Evolutionary conservation across 1,140 invertebrate genomes (phyloP), one percentile per base, ranked within the genome.

Genomic region (Diachasma alloeum): DNA sequence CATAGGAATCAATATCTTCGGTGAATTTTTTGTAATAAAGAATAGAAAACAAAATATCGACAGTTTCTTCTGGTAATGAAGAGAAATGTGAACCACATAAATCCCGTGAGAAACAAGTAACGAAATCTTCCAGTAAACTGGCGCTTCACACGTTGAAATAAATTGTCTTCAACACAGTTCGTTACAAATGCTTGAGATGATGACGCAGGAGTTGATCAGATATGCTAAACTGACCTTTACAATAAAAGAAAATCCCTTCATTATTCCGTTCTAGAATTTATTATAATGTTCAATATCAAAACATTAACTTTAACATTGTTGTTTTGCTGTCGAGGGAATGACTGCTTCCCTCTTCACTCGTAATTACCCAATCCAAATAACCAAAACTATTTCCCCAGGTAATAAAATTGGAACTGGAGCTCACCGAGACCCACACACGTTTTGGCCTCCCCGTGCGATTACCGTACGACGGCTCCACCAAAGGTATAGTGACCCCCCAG

Each of bases 381-480:
- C n/a, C 48, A 53, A 53, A 53, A 15, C 48, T 53, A 13, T 53
- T 0, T 17, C 48, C n/a, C 10, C 79, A 94, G 93, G 92, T 94
- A 39, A 93, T 94, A 67, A 91, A 92, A 73, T 85, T 95, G 74
- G 94, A 95, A 81, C 90, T 92, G 63, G 92, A 94, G 80, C 88
- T 95, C 74, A 91, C 94, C 79, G 96, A 97, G 83, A 96, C 95
- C 0, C 96, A 97, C 85, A 93, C 94, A 83, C 94, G 93, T 85
- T 96, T 96, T 22, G 97, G 96, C 15, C 91, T 98, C 37, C 96
- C 96, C 0, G 93, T 96, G 17, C 92, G 93, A 79, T 89, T 97
- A 80, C 95, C 96, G 13, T 95, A 96, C 82, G 95, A 96, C 81
- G 93, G 92, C 69, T 92, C 93, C 53, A 93, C 92, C 17, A 86